Base-by-base conservation (phyloP, 2,888 invertebrate species). In the Cyaniris semiargus region DNA sequence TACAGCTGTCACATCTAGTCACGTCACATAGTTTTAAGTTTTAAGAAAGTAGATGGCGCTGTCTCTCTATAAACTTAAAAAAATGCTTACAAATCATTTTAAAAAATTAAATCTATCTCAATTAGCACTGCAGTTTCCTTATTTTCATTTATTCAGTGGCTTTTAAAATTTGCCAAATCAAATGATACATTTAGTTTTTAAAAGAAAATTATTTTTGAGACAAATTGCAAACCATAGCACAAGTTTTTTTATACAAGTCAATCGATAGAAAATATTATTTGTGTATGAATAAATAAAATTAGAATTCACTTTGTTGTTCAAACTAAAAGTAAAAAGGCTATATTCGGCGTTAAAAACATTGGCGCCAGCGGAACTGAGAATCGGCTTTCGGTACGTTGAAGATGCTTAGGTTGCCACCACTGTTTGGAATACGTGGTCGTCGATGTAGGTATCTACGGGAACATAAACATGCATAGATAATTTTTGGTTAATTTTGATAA, bases 371-470 rank as follows among this genome's bases (percentile, higher is more conserved):
- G 91, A 93, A 90, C 86, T 88, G 13, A 27, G 15, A 27, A 13
- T 66, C 23, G 15, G 53, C 53, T 53, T 74, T 74, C 53, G 86
- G 85, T 85, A 86, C 83, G 81, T 81, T 79, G 79, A 70, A 79
- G 78, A 81, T 81, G 81, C 79, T 82, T 78, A 86, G 81, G 91
- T 91, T 93, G 93, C 92, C 83, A 88, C 53, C 3, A 78, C 86
- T 90, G 93, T 86, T 85, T 83, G 87, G 91, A 90, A 92, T 93
- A 94, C 93, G 93, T 94, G 93, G 93, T 94, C 89, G 89, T 87
- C 86, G 88, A 87, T 86, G 88, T 86, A n/a, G n/a, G n/a, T n/a
- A n/a, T n/a, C n/a, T n/a, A 89, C 90, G 86, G 90, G 89, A 92
- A 93, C 92, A 93, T 93, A 93, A 94, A 93, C 93, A 93, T 90